A percentile compares a stretch with the other conserved stretches of the same genome.
phyloP scores from a whole-genome alignment of 2,888 invertebrate genomes.

The Lottia gigantea region DNA sequence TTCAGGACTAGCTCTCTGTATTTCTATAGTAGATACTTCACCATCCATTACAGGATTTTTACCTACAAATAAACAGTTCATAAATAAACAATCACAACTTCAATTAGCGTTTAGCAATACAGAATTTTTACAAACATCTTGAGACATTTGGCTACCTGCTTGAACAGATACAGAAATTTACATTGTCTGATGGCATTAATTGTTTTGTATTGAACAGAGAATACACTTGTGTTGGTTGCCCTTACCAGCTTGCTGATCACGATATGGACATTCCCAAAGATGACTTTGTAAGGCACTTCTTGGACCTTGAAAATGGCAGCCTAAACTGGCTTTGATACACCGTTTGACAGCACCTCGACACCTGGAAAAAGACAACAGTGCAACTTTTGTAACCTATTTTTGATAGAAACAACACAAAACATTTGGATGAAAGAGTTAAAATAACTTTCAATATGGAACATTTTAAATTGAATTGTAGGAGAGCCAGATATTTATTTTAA shows the following conservation, averaged over 20 bases:
- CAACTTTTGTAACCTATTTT: background rate
- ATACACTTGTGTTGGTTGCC: background rate
- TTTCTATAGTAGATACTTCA: conserved; percentile 69
- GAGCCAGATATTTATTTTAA: too few relatives aligned
- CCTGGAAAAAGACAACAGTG: conserved; percentile 39
- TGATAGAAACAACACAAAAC: background rate
- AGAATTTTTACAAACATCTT: too few relatives aligned
- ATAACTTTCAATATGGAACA: too few relatives aligned
- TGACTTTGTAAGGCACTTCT: conserved; percentile 65
- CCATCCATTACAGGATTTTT: conserved; percentile 68
- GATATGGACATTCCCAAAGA: conserved; percentile 65
- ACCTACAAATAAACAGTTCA: conserved; percentile 35
- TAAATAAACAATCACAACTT: background rate
- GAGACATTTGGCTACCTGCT: too few relatives aligned
- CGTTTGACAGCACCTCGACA: conserved; percentile 65
- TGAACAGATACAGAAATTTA: too few relatives aligned
- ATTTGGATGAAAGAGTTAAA: background rate
- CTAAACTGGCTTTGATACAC: conserved; percentile 63
- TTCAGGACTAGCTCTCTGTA: conserved; percentile 63
- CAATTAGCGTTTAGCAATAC: too few relatives aligned
- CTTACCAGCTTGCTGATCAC: conserved; percentile 60
- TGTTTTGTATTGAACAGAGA: too few relatives aligned
- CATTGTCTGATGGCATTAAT: too few relatives aligned
- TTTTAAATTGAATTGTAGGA: too few relatives aligned
- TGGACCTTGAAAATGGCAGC: conserved; percentile 66